A percentile compares a stretch with the other conserved stretches of the same genome.
These are phyloP conservation scores for Ooceraea biroi DNA, from an alignment of 1,140 invertebrate genomes.

Conservation along the genomic window DNA sequence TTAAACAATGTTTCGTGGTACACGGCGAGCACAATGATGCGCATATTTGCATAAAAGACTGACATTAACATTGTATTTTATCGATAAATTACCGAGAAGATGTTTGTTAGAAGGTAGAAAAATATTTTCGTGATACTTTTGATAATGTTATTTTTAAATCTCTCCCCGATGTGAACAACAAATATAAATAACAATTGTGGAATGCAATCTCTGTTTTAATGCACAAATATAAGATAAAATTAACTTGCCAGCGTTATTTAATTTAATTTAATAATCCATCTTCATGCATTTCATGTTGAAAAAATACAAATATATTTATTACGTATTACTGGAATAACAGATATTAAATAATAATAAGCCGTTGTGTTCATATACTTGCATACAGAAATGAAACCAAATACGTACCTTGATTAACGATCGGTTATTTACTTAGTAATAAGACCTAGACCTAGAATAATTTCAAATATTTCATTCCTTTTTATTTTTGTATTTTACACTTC, in stretches of 20 bases:
- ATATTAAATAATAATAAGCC: not conserved
- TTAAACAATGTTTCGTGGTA: not conserved
- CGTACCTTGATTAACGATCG: too few species aligned
- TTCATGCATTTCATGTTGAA: not conserved
- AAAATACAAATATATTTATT: not conserved
- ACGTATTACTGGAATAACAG: not conserved
- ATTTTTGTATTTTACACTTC: constrained; percentile 4
- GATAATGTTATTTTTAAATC: not conserved
- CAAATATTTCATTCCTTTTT: not conserved
- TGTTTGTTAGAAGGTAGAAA: not conserved
- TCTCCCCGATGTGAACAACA: not conserved
- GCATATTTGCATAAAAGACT: constrained; percentile 33
- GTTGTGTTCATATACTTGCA: constrained; percentile 16
- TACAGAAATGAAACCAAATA: constrained; percentile 17
- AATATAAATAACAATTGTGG: not conserved
- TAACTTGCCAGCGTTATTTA: not conserved
- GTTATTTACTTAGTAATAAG: too few species aligned
- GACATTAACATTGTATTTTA: not conserved
- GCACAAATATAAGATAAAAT: not conserved
- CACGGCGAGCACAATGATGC: not conserved
- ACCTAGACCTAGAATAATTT: too few species aligned
- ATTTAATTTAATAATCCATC: not conserved
- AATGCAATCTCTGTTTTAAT: not conserved
- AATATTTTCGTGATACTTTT: not conserved
- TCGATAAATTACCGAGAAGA: not conserved